Base-by-base conservation (phyloP, 1,140 invertebrate genomes). In the Camponotus vicinus region DNA sequence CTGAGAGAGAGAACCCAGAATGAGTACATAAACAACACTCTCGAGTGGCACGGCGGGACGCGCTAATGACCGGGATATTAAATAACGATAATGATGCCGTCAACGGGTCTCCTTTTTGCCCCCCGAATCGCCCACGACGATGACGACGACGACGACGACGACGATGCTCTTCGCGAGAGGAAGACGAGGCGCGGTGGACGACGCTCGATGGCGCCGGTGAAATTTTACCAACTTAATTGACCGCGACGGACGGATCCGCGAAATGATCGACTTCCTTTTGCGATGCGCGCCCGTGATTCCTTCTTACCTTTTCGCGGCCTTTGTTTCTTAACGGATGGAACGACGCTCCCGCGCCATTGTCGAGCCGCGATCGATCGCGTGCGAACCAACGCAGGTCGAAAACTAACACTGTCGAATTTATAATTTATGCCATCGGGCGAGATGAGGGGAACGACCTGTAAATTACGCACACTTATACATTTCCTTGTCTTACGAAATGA, bases 11-110 rank as follows among this genome's bases (percentile, higher is more conserved):
- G 27, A 27, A 27, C 27, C 27, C 27, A 27, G 27, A 1, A 4
- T 40, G 37, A 40, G 92, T 92, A 93, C 93, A 94, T 95, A 94
- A 95, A 95, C 92, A 94, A 95, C 93, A 92, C 93, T 93, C 90
- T 88, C 86, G 91, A 92, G 92, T 92, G 92, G 92, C 92, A 93
- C 67, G 75, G 52, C 75, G 86, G 93, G 93, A 91, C 91, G 92
- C 94, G 93, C 93, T 95, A 95, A 95, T 94, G 94, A 95, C 93
- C 78, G 93, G 93, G 94, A 95, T 95, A 95, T 95, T 95, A 95
- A 95, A 95, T 94, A 95, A 95, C 94, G 92, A 94, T 95, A 95
- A 95, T 93, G 94, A 95, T 92, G 90, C 91, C 87, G 92, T 93
- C 90, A 92, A 92, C 90, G 80, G 76, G 79, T 59, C 80, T 61